Evolutionary conservation across 2,113 vertebrate genomes (phyloP).

Genomic region (Engystomops pustulosus): DNA sequence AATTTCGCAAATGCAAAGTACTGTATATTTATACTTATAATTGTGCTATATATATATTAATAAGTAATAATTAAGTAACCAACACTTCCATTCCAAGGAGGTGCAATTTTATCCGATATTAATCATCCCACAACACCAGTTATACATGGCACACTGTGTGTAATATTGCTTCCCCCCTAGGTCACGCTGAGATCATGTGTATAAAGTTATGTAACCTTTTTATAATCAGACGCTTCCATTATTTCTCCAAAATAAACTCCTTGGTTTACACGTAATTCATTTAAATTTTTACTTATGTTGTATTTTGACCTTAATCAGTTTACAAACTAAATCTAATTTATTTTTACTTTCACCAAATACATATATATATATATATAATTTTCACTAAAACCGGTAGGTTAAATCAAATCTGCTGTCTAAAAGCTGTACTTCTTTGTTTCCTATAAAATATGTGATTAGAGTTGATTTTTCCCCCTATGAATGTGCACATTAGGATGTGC

Average conservation of each 20-base stretch:
- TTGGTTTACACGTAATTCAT: not conserved
- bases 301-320: too few species aligned
- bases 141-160: too few species aligned
- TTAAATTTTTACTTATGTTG: not conserved
- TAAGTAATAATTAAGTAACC: too few species aligned
- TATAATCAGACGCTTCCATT: not conserved
- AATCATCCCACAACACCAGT: not conserved
- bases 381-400: too few species aligned
- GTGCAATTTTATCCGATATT: not conserved
- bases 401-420: not conserved
- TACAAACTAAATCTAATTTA: not conserved
- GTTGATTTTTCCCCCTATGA: too few species aligned
- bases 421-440: too few species aligned
- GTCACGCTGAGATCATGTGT: too few species aligned
- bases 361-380: too few species aligned
- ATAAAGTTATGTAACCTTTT: not conserved
- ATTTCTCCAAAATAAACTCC: not conserved
- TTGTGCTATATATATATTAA: not conserved
- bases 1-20: not conserved
- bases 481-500: not conserved
- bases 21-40: not conserved
- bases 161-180: too few species aligned
- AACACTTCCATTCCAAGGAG: too few species aligned
- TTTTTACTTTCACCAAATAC: not conserved
- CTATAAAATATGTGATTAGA: too few species aligned